Evolutionary conservation across 2,888 invertebrate species (phyloP), one percentile per base, ranked within the genome.

Genomic region (Dasypogon diadema): DNA sequence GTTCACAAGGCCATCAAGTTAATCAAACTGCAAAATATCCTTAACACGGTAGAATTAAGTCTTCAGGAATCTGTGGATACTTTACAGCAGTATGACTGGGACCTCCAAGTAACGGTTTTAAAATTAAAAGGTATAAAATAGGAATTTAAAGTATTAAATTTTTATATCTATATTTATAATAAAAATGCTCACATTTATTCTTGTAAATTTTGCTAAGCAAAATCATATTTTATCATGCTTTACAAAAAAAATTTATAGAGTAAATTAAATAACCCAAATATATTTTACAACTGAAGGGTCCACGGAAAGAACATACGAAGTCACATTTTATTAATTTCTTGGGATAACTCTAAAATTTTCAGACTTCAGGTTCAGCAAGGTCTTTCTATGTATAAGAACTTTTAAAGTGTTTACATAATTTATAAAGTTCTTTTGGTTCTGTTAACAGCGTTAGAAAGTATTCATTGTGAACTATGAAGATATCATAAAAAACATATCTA

Each of bases 1-100:
- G 93, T 97, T 0, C 92, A 95, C 82, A 91, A 91, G 68, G 96
- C 96, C 12, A 95, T 97, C 79, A 97, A 97, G 84, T 78, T 86
- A 22, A 85, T 85, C 2, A 86, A 84, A 79, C 78, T 86, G 18
- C 85, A 86, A 80, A 86, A 86, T 76, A 83, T 86, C 75, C 81
- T 85, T 30, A 77, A 79, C 48, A 79, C 81, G 30, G 78, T 80
- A 14, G 81, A 83, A 21, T 80, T 86, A 21, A 83, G 80, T 60
- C 77, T 86, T 56, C 80, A 83, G 1, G 83, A 83, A 75, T 83
- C 85, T 0, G 83, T 82, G 30, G 83, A 85, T 51, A 84, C 84
- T 8, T 78, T 86, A 78, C 82, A 84, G 78, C 81, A 84, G 75
- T 82, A 84, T 77, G 86, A 86, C 73, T 86, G 86, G 86, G 86